Conservation (phyloP, 2,113 vertebrate genomes). For the Labeo catla region DNA sequence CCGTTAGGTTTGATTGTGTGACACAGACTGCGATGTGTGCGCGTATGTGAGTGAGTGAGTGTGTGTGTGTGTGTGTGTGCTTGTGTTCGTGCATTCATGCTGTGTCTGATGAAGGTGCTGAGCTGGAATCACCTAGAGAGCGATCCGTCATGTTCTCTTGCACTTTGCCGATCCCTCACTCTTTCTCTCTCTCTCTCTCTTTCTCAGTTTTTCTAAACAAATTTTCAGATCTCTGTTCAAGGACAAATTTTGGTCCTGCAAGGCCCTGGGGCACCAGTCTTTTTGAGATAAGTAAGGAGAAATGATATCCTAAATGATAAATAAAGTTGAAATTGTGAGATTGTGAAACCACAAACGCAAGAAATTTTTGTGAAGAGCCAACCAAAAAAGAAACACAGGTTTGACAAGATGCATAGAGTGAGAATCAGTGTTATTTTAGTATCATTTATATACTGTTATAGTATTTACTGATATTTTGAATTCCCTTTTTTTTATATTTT, state of each 20-base stretch:
- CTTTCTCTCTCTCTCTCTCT: constrained; percentile 10
- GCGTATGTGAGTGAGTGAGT: constrained; percentile 4
- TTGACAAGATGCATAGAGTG: not conserved
- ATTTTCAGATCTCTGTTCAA: not conserved
- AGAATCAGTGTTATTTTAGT: not conserved
- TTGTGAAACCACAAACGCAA: not conserved
- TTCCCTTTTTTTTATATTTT: too few species aligned
- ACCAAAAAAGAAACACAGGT: not conserved
- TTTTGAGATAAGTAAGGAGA: not conserved
- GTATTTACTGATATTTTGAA: not conserved
- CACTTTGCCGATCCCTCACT: not conserved
- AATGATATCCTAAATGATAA: not conserved
- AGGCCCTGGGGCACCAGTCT: not conserved
- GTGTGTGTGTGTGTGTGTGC: not conserved
- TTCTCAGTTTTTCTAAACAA: constrained; percentile 1
- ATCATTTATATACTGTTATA: not conserved
- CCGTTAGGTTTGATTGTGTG: constrained; percentile 27
- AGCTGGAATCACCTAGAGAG: constrained; percentile 30
- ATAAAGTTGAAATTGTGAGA: not conserved
- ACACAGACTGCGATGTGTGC: not conserved
- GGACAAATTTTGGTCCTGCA: constrained; percentile 5
- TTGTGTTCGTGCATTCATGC: not conserved
- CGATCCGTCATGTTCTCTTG: constrained; percentile 29
- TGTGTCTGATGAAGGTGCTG: constrained; percentile 29
- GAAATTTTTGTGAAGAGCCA: not conserved